Base-by-base conservation (phyloP, 2,113 vertebrate genomes). In the Cinclus mexicanus region DNA sequence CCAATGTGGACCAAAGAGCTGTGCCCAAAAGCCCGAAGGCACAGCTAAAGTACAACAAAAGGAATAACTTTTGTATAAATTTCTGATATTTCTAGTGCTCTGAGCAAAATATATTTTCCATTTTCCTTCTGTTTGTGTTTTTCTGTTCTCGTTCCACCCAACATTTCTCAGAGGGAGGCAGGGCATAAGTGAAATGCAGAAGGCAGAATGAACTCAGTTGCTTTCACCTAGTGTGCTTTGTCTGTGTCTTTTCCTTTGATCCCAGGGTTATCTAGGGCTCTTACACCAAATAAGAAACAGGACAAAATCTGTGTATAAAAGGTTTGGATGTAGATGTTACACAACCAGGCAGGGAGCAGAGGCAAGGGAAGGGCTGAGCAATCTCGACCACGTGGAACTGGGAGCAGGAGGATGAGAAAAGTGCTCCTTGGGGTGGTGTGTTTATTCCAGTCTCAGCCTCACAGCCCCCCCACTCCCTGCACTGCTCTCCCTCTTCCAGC, bases 341-440 rank as follows among this genome's bases (percentile, higher is more conserved):
- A 5, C n/a, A 70, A 47, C 15, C 31, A 33, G 44, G 26, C 41
- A 37, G 22, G 28, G 56, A 92, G 56, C 15, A 78, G 55, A 53
- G 70, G 59, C 39, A 35, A 88, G 42, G 42, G 41, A 35, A 29
- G 5, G 15, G 14, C 53, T 63, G 25, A 52, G 63, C 35, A 61
- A 28, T 31, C 59, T 50, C 0, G 0, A 5, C 69, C 1, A 1
- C 1, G 1, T 42, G 70, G 55, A 49, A 29, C 4, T 0, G 13
- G 63, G 24, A 41, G 52, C 13, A 29, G 25, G 15, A 91, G 33
- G 26, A 14, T 1, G 5, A 42, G 35, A 50, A 76, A 50, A 39
- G 9, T 26, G 12, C 59, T 56, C 46, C 46, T 57, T 2, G 3
- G 24, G 46, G 61, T 46, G 19, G 11, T 57, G 82, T 46, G 8